Percentiles rank a stretch among this genome's conserved stretches.
phyloP scores from a whole-genome alignment of 2,797 vertebrate genomes.

The Onychomys leucogaster region DNA sequence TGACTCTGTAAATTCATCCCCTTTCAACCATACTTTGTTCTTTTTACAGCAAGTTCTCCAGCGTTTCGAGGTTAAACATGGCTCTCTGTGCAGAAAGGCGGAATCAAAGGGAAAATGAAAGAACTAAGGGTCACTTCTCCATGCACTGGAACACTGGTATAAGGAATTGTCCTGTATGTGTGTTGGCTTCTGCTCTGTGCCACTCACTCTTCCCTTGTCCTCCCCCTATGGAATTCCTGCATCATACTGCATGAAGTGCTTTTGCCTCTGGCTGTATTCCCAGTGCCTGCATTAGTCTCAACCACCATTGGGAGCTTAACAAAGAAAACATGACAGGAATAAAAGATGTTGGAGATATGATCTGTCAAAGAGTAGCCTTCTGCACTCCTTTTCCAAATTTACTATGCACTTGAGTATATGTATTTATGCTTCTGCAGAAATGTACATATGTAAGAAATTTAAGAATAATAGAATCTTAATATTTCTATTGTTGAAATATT shows the following conservation, averaged over 20 bases:
- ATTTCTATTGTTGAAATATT: slow-evolving; percentile 13
- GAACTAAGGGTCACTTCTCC: background rate
- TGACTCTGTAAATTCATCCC: background rate
- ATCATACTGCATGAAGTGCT: background rate
- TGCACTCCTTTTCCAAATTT: background rate
- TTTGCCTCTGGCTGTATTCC: background rate
- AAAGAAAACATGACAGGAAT: background rate
- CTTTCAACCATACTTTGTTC: background rate
- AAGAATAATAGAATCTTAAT: background rate
- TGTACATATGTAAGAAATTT: background rate
- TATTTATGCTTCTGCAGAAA: background rate
- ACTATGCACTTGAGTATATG: background rate
- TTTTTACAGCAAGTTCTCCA: background rate
- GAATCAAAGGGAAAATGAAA: background rate
- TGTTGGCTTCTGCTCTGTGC: background rate
- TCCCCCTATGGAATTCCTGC: background rate
- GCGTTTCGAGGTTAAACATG: background rate
- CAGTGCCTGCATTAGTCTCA: background rate
- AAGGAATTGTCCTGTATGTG: background rate
- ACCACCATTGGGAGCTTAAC: background rate
- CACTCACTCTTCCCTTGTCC: background rate
- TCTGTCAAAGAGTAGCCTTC: background rate
- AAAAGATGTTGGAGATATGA: background rate
- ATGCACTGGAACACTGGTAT: background rate
- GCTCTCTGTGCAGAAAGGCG: background rate